These are phyloP conservation scores for Megalonaias nervosa DNA, from an alignment of 1,140 invertebrate genomes.

Conservation along the genomic window DNA sequence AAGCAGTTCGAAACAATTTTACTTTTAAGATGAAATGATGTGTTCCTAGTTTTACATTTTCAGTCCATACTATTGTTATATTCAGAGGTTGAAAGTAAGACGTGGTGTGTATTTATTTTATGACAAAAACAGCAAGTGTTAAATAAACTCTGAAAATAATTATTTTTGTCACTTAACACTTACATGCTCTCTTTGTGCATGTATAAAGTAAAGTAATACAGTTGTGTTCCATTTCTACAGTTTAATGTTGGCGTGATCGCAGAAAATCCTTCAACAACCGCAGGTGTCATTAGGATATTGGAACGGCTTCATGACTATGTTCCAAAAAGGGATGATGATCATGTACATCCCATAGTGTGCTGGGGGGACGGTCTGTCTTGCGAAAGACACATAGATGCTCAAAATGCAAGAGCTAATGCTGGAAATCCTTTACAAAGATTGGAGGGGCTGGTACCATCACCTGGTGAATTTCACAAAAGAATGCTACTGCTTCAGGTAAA, in stretches of 20 bases:
- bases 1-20: neutral
- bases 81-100: neutral
- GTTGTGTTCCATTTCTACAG: no score
- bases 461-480: slow-evolving; percentile 19
- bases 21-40: no score
- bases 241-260: slow-evolving; percentile 1
- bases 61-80: neutral
- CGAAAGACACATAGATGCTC: no score
- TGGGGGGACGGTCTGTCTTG: neutral
- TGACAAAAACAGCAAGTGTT: neutral
- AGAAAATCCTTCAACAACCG: slow-evolving; percentile 14
- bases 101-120: neutral
- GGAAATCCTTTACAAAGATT: neutral
- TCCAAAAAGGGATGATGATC: neutral
- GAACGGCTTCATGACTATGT: no score
- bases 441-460: slow-evolving; percentile 2
- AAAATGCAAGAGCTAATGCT: no score
- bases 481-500: no score
- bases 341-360: slow-evolving; percentile 12
- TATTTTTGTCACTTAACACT: neutral
- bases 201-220: neutral
- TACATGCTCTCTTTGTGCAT: neutral
- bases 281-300: neutral
- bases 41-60: no score
- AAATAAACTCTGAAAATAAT: no score